Evolutionary conservation across 1,140 invertebrate species (phyloP).

Genomic region (Brachionus manjavacas): DNA sequence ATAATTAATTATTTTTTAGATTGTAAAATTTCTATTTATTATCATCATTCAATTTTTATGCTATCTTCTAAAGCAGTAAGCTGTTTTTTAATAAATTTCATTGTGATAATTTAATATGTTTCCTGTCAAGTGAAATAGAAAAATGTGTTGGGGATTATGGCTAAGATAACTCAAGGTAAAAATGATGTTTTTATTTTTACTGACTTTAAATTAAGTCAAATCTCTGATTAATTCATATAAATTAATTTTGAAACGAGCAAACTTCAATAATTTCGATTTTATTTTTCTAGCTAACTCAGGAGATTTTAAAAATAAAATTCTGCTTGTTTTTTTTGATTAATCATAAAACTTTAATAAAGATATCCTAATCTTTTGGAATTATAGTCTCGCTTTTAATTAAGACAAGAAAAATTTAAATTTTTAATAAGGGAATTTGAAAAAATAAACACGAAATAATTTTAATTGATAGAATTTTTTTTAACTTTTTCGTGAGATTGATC

Average conservation of each 20-base stretch:
- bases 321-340: slow-evolving; percentile 23
- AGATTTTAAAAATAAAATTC: background rate
- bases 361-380: slow-evolving; percentile 34
- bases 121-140: background rate
- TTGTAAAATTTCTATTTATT: background rate
- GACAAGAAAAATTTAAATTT: slow-evolving; percentile 28
- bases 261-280: background rate
- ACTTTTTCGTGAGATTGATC: slow-evolving; percentile 30
- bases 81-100: background rate
- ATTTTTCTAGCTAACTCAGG: background rate
- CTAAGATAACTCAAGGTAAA: background rate
- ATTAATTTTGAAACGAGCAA: background rate
- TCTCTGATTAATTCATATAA: slow-evolving; percentile 15
- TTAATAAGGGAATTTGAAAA: slow-evolving; percentile 3
- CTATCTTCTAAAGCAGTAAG: background rate
- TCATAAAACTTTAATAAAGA: slow-evolving; percentile 23
- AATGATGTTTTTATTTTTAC: background rate
- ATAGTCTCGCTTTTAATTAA: slow-evolving; percentile 23
- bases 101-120: background rate
- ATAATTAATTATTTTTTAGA: background rate
- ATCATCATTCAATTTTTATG: background rate
- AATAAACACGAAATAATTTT: slow-evolving; percentile 12
- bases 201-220: background rate
- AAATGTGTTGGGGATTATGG: background rate
- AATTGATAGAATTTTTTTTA: slow-evolving; percentile 40